Evolutionary conservation across 1,140 invertebrate species (phyloP).

Genomic region (Xylocopa sonorina): DNA sequence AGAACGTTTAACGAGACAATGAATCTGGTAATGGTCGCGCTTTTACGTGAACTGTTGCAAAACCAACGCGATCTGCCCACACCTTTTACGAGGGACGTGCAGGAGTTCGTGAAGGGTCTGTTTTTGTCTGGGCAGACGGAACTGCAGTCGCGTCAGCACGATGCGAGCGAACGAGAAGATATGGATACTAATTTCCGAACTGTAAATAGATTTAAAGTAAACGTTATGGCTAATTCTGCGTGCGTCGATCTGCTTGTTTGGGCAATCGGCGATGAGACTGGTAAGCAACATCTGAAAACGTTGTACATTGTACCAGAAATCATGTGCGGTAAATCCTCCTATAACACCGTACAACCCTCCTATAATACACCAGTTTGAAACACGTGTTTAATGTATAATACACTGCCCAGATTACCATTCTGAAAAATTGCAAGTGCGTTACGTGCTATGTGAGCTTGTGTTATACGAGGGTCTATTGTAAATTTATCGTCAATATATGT

Average conservation of each 20-base stretch:
- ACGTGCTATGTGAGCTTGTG: too few relatives aligned
- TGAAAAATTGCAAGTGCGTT: too few relatives aligned
- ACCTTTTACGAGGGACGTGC: constrained; percentile 96
- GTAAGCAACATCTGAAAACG: constrained; percentile 82
- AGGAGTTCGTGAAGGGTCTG: constrained; percentile 92
- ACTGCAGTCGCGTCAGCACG: constrained; percentile 91
- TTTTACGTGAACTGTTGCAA: constrained; percentile 95
- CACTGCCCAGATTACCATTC: too few relatives aligned
- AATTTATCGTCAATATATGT: too few relatives aligned
- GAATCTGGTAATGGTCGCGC: constrained; percentile 95
- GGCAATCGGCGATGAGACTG: constrained; percentile 98
- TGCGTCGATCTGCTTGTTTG: constrained; percentile 98
- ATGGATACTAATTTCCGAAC: constrained; percentile 89
- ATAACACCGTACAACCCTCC: too few relatives aligned
- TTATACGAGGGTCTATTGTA: too few relatives aligned
- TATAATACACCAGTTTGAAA: too few relatives aligned
- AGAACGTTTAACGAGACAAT: constrained; percentile 97
- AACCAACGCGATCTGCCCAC: constrained; percentile 93
- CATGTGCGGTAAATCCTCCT: too few relatives aligned
- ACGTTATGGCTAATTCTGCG: constrained; percentile 97
- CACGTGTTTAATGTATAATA: too few relatives aligned
- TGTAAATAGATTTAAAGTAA: constrained; percentile 96
- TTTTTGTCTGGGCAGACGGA: constrained; percentile 97
- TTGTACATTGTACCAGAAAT: neutral
- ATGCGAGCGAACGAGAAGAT: constrained; percentile 90